phyloP scores from a whole-genome alignment of 2,797 vertebrate genomes.

The Rachycentron canadum region DNA sequence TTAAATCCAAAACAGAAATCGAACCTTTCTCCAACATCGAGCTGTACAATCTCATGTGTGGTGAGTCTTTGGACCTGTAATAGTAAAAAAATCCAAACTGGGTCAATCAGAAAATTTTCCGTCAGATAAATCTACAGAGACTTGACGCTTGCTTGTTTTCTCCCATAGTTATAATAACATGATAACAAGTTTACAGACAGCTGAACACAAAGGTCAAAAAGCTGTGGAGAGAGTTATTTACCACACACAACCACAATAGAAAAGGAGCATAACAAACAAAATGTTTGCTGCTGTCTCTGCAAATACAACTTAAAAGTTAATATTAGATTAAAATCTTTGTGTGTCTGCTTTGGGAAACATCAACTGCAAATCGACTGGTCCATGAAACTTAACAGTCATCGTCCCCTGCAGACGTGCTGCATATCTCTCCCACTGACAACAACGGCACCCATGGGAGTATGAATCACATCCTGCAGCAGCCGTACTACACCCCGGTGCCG shows the following conservation, averaged over 20 bases:
- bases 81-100: too few species aligned
- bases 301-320: background rate
- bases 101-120: background rate
- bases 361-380: background rate
- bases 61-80: conserved; percentile 62
- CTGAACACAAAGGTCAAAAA: too few species aligned
- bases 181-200: too few species aligned
- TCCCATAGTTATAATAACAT: background rate
- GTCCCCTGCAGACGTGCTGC: conserved; percentile 78
- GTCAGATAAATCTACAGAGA: background rate
- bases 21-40: conserved; percentile 86
- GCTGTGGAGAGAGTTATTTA: background rate
- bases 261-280: background rate
- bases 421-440: conserved; percentile 80
- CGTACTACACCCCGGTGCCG: conserved; percentile 56
- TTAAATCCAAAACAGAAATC: conserved; percentile 64
- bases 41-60: conserved; percentile 89
- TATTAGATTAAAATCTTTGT: background rate
- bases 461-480: conserved; percentile 82
- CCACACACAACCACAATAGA: background rate
- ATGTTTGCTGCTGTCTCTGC: background rate
- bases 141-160: background rate
- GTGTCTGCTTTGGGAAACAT: background rate
- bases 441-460: conserved; percentile 88
- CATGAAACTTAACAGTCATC: rapidly evolving